phyloP scores from a whole-genome alignment of 2,888 invertebrate species.

The Xylota segnis region DNA sequence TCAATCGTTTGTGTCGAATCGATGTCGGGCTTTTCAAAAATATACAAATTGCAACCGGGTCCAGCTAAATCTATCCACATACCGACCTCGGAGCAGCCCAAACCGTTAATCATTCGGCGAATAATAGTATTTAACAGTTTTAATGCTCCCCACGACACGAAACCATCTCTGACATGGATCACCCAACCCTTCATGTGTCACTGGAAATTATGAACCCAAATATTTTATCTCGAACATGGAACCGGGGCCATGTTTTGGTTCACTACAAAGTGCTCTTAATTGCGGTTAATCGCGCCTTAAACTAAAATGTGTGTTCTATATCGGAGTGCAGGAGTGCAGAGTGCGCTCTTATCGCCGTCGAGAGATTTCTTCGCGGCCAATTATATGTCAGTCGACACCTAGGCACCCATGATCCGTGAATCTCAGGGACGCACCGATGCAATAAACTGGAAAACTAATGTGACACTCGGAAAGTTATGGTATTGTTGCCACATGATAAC shows the following conservation, averaged over 20 bases:
- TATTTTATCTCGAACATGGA: slow-evolving; percentile 68
- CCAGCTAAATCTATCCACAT: slow-evolving; percentile 62
- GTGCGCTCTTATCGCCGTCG: background rate
- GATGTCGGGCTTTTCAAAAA: slow-evolving; percentile 38
- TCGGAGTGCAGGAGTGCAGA: slow-evolving; percentile 21
- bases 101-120: slow-evolving; percentile 73
- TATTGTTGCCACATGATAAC: slow-evolving; percentile 77
- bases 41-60: slow-evolving; percentile 58
- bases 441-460: slow-evolving; percentile 75
- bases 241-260: slow-evolving; percentile 59
- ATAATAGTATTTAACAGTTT: slow-evolving; percentile 66
- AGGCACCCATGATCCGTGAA: slow-evolving; percentile 56
- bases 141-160: slow-evolving; percentile 46
- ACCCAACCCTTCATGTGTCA: slow-evolving; percentile 73
- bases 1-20: slow-evolving; percentile 28
- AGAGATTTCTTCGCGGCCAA: slow-evolving; percentile 64
- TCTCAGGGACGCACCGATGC: slow-evolving; percentile 66
- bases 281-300: slow-evolving; percentile 74
- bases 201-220: slow-evolving; percentile 72
- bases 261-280: slow-evolving; percentile 73
- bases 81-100: slow-evolving; percentile 13
- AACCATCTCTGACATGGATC: slow-evolving; percentile 55
- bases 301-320: slow-evolving; percentile 60
- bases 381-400: slow-evolving; percentile 75
- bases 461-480: slow-evolving; percentile 73